Base-by-base conservation (phyloP, 2,888 invertebrate species). In the Blastobasis lacticolella region DNA sequence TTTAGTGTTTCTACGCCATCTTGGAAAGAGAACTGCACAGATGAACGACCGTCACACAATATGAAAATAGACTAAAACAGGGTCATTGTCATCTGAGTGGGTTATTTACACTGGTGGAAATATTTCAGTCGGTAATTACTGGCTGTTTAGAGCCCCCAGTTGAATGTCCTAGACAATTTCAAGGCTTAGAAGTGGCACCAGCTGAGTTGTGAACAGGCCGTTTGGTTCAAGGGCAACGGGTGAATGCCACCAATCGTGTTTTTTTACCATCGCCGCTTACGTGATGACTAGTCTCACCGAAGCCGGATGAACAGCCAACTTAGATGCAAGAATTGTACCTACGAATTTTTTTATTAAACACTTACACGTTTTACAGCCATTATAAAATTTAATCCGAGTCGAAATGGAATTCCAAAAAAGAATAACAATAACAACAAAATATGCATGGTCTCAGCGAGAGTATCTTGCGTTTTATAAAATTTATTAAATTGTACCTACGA, bases 161-260 rank as follows among this genome's bases (percentile, higher is more conserved):
- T 49, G 43, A 47, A 46, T 49, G 49, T 46, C 49, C 44, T 51
- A 47, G 49, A 69, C 75, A 57, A 57, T 61, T 63, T 78, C 82
- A 84, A 85, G 83, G 81, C 75, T 73, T 78, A 74, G 76, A 75
- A 70, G 73, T 68, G 69, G 64, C 67, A 72, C 78, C 85, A 83
- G 83, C 81, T 80, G 80, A 76, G 76, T 75, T 69, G 70, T 84
- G 81, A 79, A 79, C 84, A 42, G 42, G 41, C 63, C 73, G 69
- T 67, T 51, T 71, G 75, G 86, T 86, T 86, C 85, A 86, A 86
- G 87, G 87, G 77, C 82, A 64, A 62, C 78, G 73, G 86, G 87
- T 86, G 87, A 87, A 85, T 81, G 86, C 81, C 86, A 84, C 81
- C 63, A 67, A 73, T 69, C 79, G 69, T 69, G 76, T 81, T 84